Conservation (phyloP, 2,797 vertebrate species). For the Sebastolobus altivelis region DNA sequence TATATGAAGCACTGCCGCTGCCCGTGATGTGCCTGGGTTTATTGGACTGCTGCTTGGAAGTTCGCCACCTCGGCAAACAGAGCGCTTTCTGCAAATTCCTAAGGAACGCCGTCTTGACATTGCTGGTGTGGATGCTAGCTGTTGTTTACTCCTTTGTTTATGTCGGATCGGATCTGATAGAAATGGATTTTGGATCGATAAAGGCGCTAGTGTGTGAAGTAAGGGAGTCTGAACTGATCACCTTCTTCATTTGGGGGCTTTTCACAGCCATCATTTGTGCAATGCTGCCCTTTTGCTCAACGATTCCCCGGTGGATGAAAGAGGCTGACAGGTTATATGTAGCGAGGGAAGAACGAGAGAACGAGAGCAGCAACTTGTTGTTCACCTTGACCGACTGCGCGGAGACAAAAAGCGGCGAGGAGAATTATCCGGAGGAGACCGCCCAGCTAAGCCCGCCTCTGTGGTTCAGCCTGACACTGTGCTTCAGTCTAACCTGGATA, state of each 20-base stretch:
- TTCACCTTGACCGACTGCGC: background rate
- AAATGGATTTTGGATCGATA: background rate
- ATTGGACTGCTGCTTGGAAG: constrained; percentile 65
- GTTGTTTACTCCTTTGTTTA: constrained; percentile 35
- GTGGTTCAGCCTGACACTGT: constrained; percentile 71
- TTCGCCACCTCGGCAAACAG: background rate
- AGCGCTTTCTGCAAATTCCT: constrained; percentile 27
- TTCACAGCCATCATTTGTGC: constrained; percentile 13
- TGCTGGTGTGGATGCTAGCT: constrained; percentile 73
- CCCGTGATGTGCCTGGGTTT: constrained; percentile 71
- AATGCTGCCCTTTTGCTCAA: constrained; percentile 64
- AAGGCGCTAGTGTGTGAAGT: constrained; percentile 67
- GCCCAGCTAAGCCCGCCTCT: constrained; percentile 49
- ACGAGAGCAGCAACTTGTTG: constrained; percentile 49
- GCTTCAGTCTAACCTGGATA: constrained; percentile 76
- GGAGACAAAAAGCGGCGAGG: background rate
- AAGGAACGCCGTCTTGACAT: constrained; percentile 33
- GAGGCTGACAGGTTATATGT: constrained; percentile 54
- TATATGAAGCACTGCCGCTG: constrained; percentile 74
- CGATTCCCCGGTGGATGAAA: constrained; percentile 58
- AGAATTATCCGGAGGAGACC: background rate
- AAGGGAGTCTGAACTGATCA: constrained; percentile 45
- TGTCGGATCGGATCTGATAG: constrained; percentile 1
- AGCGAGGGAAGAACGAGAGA: constrained; percentile 10
- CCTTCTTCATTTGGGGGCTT: constrained; percentile 42